Percentiles rank a stretch among this genome's conserved stretches.
Conservation (phyloP, 2,113 vertebrate genomes). For the Alectura lathami region DNA sequence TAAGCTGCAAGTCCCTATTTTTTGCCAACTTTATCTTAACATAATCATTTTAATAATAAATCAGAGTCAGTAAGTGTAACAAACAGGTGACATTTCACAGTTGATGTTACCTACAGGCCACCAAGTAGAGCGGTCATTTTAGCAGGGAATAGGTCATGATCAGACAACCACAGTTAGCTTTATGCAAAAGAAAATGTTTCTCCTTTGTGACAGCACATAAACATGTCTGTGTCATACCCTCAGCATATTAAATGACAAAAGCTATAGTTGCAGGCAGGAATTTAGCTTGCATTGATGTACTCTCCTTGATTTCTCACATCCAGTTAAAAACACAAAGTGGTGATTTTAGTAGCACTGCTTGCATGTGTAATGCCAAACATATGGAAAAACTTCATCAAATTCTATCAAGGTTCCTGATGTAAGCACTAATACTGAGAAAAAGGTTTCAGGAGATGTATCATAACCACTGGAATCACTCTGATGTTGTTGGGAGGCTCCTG, state of each 20-base stretch:
- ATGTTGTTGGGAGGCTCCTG: neutral
- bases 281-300: neutral
- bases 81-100: neutral
- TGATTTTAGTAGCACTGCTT: neutral
- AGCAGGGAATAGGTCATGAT: neutral
- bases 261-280: neutral
- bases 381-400: neutral
- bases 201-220: neutral
- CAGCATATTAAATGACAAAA: neutral
- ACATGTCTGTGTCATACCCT: neutral
- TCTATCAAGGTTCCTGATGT: neutral
- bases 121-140: neutral
- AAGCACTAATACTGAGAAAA: neutral
- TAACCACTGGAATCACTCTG: neutral
- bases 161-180: neutral
- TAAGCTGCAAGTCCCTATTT: neutral
- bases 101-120: neutral
- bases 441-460: neutral
- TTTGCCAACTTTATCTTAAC: neutral
- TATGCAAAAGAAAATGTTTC: neutral
- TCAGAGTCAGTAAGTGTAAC: neutral
- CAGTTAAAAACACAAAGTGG: neutral
- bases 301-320: neutral
- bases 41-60: neutral
- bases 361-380: neutral